Evolutionary conservation across 2,113 vertebrate genomes (phyloP).

Genomic region (Piprites chloris): DNA sequence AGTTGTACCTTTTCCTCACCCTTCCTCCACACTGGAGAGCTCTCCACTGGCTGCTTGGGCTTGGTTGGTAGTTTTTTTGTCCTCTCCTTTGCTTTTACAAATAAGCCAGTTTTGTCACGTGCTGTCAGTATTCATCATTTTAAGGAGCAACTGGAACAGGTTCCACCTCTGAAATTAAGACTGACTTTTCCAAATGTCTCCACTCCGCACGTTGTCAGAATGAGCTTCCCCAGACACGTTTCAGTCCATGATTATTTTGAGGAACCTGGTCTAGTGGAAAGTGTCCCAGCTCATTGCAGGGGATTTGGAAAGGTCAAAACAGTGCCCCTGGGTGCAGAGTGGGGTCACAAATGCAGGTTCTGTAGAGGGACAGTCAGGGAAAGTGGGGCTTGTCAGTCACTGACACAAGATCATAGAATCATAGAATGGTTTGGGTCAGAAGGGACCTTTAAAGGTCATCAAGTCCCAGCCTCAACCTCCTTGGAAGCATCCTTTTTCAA

Average conservation of each 20-base stretch:
- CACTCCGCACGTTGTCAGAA: neutral
- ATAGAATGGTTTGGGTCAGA: neutral
- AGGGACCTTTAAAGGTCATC: neutral
- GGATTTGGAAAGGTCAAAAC: neutral
- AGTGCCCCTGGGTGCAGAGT: neutral
- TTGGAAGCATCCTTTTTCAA: neutral
- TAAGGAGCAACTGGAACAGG: neutral
- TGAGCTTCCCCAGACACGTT: neutral
- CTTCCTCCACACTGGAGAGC: neutral
- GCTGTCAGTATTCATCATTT: neutral
- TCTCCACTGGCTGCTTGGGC: neutral
- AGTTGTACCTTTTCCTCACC: neutral
- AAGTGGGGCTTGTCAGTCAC: neutral
- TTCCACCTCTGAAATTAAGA: neutral
- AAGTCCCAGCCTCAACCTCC: neutral
- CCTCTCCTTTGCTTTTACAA: neutral
- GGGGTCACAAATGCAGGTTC: neutral
- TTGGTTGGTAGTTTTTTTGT: neutral
- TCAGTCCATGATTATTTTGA: neutral
- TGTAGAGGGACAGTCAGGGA: fast-evolving
- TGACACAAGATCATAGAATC: neutral
- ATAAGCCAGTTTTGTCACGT: neutral
- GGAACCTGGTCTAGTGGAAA: neutral
- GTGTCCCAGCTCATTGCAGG: neutral
- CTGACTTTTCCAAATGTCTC: neutral